These are phyloP conservation scores for Micromesistius poutassou DNA, from an alignment of 2,797 vertebrate genomes.

Conservation along the genomic window DNA sequence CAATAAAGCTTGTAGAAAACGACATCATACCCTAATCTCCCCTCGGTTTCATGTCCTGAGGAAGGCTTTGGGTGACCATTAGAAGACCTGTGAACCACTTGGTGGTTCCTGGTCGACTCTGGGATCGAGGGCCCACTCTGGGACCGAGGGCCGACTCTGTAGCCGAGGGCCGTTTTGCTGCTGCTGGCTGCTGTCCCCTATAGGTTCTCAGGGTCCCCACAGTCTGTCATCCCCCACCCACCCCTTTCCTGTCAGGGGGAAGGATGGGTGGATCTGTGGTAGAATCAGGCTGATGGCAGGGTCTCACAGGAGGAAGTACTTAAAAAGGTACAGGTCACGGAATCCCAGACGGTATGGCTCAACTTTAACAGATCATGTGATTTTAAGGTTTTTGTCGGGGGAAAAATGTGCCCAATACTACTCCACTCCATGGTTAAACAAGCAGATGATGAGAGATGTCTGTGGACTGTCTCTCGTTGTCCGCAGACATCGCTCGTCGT, in stretches of 20 bases:
- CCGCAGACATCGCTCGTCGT: too few relatives aligned
- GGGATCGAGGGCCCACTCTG: too few relatives aligned
- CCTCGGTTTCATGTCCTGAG: neutral
- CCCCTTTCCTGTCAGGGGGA: neutral
- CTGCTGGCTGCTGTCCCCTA: neutral
- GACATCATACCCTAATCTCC: neutral
- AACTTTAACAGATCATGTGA: neutral
- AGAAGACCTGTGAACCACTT: neutral
- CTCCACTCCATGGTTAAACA: too few relatives aligned
- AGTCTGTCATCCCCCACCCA: neutral
- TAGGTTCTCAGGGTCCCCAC: neutral
- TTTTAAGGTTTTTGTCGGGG: too few relatives aligned
- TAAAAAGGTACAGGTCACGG: neutral
- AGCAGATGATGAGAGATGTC: too few relatives aligned
- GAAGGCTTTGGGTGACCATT: neutral
- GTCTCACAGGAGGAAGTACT: neutral
- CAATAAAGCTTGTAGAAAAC: neutral
- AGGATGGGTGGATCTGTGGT: too few relatives aligned
- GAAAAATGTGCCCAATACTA: too few relatives aligned
- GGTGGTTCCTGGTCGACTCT: neutral
- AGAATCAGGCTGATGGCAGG: neutral
- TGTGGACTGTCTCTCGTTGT: too few relatives aligned
- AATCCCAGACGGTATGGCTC: neutral
- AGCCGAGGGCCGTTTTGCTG: too few relatives aligned
- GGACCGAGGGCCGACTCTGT: too few relatives aligned